Conservation (phyloP, 2,113 vertebrate species). For the Pseudopodoces humilis region DNA sequence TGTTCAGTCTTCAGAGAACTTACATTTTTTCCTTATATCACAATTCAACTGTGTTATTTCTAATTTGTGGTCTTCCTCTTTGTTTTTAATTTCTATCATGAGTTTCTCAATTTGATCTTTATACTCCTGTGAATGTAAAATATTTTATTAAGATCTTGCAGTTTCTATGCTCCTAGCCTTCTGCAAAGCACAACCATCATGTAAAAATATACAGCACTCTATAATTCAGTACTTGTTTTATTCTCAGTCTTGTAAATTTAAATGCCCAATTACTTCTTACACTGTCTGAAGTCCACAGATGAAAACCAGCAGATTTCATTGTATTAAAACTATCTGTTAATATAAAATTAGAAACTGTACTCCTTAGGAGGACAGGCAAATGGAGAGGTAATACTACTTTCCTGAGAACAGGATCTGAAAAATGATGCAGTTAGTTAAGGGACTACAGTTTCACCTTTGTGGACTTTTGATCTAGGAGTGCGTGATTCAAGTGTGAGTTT, state of each 20-base stretch:
- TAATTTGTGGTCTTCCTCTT: slow-evolving; percentile 68
- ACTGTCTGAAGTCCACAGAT: not conserved
- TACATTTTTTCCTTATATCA: slow-evolving; percentile 65
- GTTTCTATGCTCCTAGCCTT: not conserved
- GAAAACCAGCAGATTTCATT: not conserved
- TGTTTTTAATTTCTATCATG: slow-evolving; percentile 70
- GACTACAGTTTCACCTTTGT: not conserved
- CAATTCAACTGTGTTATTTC: slow-evolving; percentile 66
- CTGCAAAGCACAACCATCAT: not conserved
- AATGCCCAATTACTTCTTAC: not conserved
- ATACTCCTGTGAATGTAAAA: slow-evolving; percentile 68
- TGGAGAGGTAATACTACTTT: not conserved
- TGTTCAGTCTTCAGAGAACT: not conserved
- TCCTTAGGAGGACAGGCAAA: not conserved
- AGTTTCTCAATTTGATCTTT: slow-evolving; percentile 70
- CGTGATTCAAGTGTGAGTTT: not conserved
- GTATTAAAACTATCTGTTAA: not conserved
- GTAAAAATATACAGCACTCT: not conserved
- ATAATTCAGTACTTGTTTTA: not conserved
- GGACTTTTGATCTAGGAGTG: not conserved
- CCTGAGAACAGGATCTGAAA: not conserved
- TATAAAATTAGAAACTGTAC: not conserved
- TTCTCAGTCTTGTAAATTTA: not conserved
- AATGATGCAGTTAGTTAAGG: not conserved
- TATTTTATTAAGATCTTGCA: not conserved